These are phyloP conservation scores for Colletes latitarsis DNA, from an alignment of 1,140 invertebrate species.

Conservation along the genomic window DNA sequence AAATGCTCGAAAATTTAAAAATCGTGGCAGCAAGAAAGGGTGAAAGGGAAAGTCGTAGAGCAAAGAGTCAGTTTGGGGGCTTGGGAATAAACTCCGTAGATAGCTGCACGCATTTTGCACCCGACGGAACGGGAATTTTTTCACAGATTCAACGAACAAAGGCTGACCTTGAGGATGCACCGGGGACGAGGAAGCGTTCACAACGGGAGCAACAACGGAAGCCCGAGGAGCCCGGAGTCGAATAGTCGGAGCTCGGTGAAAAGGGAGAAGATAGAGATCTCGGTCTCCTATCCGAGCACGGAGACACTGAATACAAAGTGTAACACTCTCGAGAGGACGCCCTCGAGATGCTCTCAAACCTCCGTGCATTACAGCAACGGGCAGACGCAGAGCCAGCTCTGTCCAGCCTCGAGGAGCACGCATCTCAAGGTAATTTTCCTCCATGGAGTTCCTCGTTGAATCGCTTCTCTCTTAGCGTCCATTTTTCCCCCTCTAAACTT, in stretches of 20 bases:
- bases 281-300: constrained; percentile 90
- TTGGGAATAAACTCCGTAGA: too few species aligned
- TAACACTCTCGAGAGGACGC: constrained; percentile 76
- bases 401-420: constrained; percentile 70
- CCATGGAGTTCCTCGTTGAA: too few species aligned
- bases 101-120: neutral
- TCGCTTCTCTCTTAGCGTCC: too few species aligned
- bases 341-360: constrained; percentile 74
- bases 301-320: constrained; percentile 85
- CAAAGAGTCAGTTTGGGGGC: too few species aligned
- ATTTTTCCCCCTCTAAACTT: too few species aligned
- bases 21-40: neutral
- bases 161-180: constrained; percentile 95
- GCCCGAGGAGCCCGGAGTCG: constrained; percentile 72
- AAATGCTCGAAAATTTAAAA: too few species aligned
- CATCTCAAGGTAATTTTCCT: constrained; percentile 73
- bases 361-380: constrained; percentile 78
- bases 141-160: constrained; percentile 89
- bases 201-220: constrained; percentile 83
- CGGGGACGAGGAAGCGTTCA: constrained; percentile 86
- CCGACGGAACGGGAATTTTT: neutral
- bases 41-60: neutral
- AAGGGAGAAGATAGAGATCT: constrained; percentile 89
- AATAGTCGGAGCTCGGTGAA: constrained; percentile 80
- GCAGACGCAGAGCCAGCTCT: constrained; percentile 77